A percentile compares a stretch with the other conserved stretches of the same genome.
Conservation (phyloP, 2,888 invertebrate species). For the Clivina fossor region DNA sequence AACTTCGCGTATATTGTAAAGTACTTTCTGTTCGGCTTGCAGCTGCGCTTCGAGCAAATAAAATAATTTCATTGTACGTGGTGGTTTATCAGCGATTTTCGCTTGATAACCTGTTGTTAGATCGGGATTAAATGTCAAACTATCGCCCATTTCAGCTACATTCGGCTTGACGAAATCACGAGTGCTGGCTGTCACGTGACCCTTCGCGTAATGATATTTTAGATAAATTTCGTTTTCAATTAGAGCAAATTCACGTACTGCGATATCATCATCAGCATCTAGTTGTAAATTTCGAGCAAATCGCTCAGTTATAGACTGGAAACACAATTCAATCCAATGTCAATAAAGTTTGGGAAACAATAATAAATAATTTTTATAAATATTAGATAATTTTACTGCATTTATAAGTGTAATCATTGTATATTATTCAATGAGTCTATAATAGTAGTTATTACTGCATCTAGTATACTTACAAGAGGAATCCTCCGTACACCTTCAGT, state of each 20-base stretch:
- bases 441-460: not conserved
- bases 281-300: conserved; percentile 60
- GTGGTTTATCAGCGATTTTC: conserved; percentile 60
- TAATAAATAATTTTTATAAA: conserved; percentile 5
- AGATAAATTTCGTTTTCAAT: conserved; percentile 63
- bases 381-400: conserved; percentile 4
- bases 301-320: conserved; percentile 61
- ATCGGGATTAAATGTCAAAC: conserved; percentile 64
- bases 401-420: conserved; percentile 39
- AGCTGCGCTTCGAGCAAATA: conserved; percentile 64
- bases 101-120: conserved; percentile 69
- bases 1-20: conserved; percentile 58
- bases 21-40: conserved; percentile 61
- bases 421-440: conserved; percentile 33
- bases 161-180: conserved; percentile 70
- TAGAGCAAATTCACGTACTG: conserved; percentile 65
- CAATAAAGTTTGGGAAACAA: conserved; percentile 7
- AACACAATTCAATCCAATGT: conserved; percentile 42
- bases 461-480: conserved; percentile 47
- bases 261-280: conserved; percentile 65
- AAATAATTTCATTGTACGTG: conserved; percentile 66
- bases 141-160: conserved; percentile 69
- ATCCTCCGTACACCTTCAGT: conserved; percentile 47
- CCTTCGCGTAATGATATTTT: conserved; percentile 65
- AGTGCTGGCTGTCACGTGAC: conserved; percentile 63